Evolutionary conservation across 2,797 vertebrate genomes (phyloP), one percentile per base, ranked within the genome.

Genomic region (Myotis pilosus): DNA sequence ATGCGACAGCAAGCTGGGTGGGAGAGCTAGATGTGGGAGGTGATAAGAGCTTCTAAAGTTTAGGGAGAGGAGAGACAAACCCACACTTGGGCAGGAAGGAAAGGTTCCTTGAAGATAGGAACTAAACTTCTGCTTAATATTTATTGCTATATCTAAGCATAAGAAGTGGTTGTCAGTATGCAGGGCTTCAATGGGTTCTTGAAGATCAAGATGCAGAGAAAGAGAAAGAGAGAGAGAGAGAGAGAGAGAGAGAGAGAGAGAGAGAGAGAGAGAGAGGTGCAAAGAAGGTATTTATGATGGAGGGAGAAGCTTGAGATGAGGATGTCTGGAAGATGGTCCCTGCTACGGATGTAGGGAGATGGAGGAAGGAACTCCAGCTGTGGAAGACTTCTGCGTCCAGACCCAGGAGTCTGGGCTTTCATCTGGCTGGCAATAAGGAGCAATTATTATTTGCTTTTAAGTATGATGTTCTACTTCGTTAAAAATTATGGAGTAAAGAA

Each of bases 361-460:
- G 19, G 84, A 9, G 1, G 22, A 41, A 87, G 62, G 7, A 68
- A 49, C 8, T 51, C 19, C 12, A n/a, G 23, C 38, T n/a, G 4
- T 16, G 16, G 30, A 47, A 49, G 16, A 22, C 12, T 84, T 81
- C 72, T 60, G 53, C 76, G 47, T n/a, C 64, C 82, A 68, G 57
- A 47, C 28, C 22, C n/a, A 47, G 69, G 44, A 89, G 36, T 33
- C 20, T 8, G 1, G 53, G 36, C 86, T 96, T 94, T 96, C 88
- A 96, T 94, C 74, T 91, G 53, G 75, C 64, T 86, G 81, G 71
- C 47, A 93, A 86, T 49, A 93, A 89, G 55, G 57, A 83, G 55
- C 83, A 93, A 96, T 95, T 94, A 92, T 83, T 86, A 55, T 75
- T 33, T 78, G 93, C 87, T 95, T 95, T 96, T 86, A 95, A 88